Evolutionary conservation across 2,113 vertebrate species (phyloP), one percentile per base, ranked within the genome.

Genomic region (Equus przewalskii): DNA sequence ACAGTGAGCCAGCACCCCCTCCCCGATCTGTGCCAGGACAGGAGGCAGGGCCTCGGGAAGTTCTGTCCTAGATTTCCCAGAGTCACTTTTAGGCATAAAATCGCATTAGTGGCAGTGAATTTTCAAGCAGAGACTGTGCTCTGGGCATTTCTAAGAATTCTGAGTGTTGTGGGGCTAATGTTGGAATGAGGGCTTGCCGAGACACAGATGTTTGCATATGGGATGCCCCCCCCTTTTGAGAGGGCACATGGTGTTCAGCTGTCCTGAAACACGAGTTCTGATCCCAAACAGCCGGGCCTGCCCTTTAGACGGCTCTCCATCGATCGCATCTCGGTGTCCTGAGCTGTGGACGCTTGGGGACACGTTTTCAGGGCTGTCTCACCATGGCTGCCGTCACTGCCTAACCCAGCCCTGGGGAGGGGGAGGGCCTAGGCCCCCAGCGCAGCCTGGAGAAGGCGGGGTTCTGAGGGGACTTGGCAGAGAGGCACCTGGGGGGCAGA

Each of bases 1-100:
- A 21, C 19, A 8, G 0, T 1, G 46, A 60, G 46, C 19, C 7
- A 3, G 30, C 3, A 18, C 12, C 5, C 49, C 28, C 49, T 36
- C 64, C n/a, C 33, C 7, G 0, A 4, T 1, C 36, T 0, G 0
- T 62, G 56, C 26, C 18, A 0, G 18, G 13, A 33, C 69, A 2
- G 1, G 13, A 24, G 12, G 24, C 18, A 15, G 14, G 14, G 3
- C 33, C 84, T 70, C 16, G n/a, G n/a, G 82, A 67, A 64, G 16
- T 18, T 89, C 44, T 22, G 10, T 44, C 67, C 82, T 15, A 78
- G 82, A 46, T 73, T 81, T 60, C n/a, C 30, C 10, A 19, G 72
- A 69, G 19, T n/a, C 18, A 7, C 2, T 19, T 7, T 3, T 11
- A 67, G 76, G 80, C 91, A 15, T 60, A 10, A 76, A 80, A 94